Evolutionary conservation across 1,140 invertebrate genomes (phyloP).

Genomic region (Drosophila virilis): DNA sequence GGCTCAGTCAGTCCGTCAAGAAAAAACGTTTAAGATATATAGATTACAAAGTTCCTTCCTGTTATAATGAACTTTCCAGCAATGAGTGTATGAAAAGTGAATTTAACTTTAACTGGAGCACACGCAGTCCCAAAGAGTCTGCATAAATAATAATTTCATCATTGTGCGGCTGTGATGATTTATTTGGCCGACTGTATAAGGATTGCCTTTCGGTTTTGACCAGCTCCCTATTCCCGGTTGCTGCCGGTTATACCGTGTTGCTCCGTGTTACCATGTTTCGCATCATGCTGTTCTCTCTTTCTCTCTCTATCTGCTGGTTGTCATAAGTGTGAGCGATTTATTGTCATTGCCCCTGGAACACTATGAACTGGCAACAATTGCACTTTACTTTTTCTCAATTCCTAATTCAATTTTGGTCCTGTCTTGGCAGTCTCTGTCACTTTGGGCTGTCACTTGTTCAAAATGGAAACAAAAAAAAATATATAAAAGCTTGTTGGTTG

Average conservation of each 20-base stretch:
- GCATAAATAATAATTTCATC: conserved; percentile 84
- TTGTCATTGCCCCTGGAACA: conserved; percentile 54
- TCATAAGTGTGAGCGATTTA: conserved; percentile 66
- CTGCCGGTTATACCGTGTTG: not conserved
- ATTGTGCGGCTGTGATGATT: conserved; percentile 79
- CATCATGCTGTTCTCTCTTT: not conserved
- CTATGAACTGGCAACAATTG: conserved; percentile 44
- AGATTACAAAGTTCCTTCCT: not conserved
- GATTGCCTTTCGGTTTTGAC: conserved; percentile 60
- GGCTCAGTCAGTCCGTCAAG: too few species aligned
- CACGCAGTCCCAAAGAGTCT: conserved; percentile 62
- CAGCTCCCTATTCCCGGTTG: conserved; percentile 19
- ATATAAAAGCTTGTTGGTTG: conserved; percentile 18
- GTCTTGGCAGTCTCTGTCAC: conserved; percentile 65
- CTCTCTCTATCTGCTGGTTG: conserved; percentile 21
- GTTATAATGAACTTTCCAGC: not conserved
- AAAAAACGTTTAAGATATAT: too few species aligned
- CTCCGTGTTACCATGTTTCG: not conserved
- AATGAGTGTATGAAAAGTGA: conserved; percentile 50
- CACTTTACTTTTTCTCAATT: conserved; percentile 50
- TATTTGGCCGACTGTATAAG: conserved; percentile 77
- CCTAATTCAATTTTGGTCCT: conserved; percentile 77
- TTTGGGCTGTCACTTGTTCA: conserved; percentile 46
- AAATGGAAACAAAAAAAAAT: conserved; percentile 12
- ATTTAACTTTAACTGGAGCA: conserved; percentile 72